These are phyloP conservation scores for Bombus terrestris DNA, from an alignment of 1,140 invertebrate genomes.

Conservation along the genomic window DNA sequence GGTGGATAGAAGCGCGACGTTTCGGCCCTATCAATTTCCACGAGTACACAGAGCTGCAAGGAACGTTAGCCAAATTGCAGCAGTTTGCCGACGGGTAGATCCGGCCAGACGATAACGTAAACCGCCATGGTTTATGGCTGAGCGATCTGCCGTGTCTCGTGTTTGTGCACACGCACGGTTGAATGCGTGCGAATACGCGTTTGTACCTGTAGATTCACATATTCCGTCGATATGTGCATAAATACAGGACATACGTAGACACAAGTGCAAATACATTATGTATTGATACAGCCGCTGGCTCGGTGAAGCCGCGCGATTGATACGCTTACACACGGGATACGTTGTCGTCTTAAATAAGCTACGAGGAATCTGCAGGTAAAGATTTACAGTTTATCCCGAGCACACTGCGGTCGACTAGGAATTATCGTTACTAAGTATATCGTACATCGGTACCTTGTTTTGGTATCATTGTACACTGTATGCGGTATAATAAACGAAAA, in stretches of 20 bases:
- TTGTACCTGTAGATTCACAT: constrained; percentile 37
- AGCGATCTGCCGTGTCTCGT: constrained; percentile 43
- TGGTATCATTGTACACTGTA: no score
- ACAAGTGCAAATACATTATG: constrained; percentile 28
- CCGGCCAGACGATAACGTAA: constrained; percentile 69
- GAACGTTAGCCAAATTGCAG: constrained; percentile 68
- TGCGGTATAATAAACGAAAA: no score
- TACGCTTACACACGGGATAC: not conserved
- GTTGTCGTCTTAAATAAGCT: constrained; percentile 23
- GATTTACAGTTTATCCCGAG: not conserved
- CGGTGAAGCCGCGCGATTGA: not conserved
- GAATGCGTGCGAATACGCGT: constrained; percentile 18
- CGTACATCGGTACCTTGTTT: no score
- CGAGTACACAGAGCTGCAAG: constrained; percentile 38
- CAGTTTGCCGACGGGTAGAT: constrained; percentile 68
- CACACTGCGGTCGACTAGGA: not conserved
- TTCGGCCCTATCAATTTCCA: constrained; percentile 60
- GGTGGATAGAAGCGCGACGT: not conserved
- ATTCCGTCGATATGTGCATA: constrained; percentile 42
- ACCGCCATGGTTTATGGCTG: constrained; percentile 67
- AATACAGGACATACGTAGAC: constrained; percentile 26
- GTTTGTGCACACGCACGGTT: constrained; percentile 51
- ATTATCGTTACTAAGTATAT: not conserved
- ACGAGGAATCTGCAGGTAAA: not conserved
- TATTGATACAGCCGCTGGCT: constrained; percentile 17